Percentiles rank a stretch among this genome's conserved stretches.
Conservation (phyloP, 2,113 vertebrate species). For the Caretta caretta region DNA sequence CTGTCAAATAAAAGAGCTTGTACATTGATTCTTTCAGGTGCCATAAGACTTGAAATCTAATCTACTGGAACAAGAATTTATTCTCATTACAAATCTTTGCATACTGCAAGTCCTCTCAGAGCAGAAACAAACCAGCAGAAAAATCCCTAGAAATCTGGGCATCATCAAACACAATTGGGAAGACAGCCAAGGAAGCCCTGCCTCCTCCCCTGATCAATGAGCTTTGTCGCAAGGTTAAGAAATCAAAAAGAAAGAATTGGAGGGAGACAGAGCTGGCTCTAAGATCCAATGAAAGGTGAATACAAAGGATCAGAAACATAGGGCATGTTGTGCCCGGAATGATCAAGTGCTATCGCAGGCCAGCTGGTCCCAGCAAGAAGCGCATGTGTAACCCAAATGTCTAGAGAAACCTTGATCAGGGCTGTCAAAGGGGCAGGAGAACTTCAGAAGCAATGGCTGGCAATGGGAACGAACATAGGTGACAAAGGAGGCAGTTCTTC, state of each 20-base stretch:
- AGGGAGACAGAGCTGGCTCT: not conserved
- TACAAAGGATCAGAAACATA: conserved; percentile 8
- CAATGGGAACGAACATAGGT: not conserved
- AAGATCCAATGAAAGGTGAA: not conserved
- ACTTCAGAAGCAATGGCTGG: not conserved
- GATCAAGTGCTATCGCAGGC: not conserved
- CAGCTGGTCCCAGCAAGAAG: not conserved
- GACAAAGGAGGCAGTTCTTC: not conserved
- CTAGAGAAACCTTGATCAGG: not conserved
- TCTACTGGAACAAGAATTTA: conserved; percentile 11
- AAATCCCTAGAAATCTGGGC: not conserved
- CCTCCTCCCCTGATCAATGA: not conserved
- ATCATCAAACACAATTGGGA: not conserved
- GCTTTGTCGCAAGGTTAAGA: not conserved
- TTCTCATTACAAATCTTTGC: conserved; percentile 7
- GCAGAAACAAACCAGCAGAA: not conserved
- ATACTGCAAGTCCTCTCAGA: not conserved
- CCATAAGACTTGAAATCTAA: conserved; percentile 7
- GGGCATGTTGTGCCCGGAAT: not conserved
- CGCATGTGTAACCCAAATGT: not conserved
- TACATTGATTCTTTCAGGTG: conserved; percentile 12
- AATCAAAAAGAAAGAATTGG: not conserved
- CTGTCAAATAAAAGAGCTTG: not conserved
- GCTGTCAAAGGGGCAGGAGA: not conserved
- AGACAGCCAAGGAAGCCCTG: not conserved